phyloP scores from a whole-genome alignment of 1,140 invertebrate species.

The Drosophila punjabiensis region DNA sequence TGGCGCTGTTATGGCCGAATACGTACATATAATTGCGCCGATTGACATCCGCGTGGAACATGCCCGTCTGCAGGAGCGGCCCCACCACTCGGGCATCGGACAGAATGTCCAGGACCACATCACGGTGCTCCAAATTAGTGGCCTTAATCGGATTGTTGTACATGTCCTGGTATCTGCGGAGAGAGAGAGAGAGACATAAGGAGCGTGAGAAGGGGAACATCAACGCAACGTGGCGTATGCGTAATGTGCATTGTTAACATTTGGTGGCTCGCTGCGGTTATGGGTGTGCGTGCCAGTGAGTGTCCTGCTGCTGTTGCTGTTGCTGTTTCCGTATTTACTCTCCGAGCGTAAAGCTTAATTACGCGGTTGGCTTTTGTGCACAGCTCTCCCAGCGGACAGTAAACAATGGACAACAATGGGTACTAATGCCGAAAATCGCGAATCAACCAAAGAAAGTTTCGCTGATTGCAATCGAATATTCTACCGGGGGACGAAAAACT shows the following conservation, averaged over 20 bases:
- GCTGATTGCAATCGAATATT: conserved; percentile 41
- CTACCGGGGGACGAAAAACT: background rate
- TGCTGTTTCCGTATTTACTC: conserved; percentile 42
- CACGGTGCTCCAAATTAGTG: conserved; percentile 89
- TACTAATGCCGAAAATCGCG: conserved; percentile 34
- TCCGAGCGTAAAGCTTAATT: conserved; percentile 54
- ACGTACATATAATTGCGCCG: conserved; percentile 94
- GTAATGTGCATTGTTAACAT: conserved; percentile 75
- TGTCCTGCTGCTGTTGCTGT: background rate
- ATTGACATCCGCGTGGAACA: conserved; percentile 91
- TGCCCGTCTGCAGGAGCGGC: conserved; percentile 90
- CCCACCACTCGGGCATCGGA: conserved; percentile 94
- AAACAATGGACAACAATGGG: conserved; percentile 39
- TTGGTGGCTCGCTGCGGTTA: conserved; percentile 38
- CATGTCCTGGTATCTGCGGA: conserved; percentile 86
- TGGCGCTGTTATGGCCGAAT: conserved; percentile 92
- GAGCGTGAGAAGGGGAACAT: conserved; percentile 20
- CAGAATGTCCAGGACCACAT: conserved; percentile 93
- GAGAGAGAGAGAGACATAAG: conserved; percentile 6
- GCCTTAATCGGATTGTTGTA: conserved; percentile 88
- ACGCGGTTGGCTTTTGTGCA: conserved; percentile 54
- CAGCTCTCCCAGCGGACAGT: conserved; percentile 21
- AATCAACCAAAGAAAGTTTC: conserved; percentile 27
- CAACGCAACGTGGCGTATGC: conserved; percentile 54
- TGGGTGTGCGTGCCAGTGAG: conserved; percentile 15